A percentile compares a stretch with the other conserved stretches of the same genome.
phyloP scores from a whole-genome alignment of 2,888 invertebrate species.

The Anorthoa munda region DNA sequence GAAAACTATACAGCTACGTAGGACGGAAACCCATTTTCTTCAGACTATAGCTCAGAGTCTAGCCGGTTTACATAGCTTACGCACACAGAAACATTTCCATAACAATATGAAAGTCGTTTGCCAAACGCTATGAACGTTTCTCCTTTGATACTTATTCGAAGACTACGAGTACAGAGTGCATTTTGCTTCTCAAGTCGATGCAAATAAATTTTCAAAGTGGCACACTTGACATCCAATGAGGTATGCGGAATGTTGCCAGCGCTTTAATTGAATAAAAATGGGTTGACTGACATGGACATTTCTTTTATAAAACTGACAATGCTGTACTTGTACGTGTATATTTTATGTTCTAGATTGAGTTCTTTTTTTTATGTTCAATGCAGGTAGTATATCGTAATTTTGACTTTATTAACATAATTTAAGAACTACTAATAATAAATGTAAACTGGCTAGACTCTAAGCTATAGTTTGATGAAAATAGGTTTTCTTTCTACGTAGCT shows the following conservation, averaged over 20 bases:
- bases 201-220: conserved; percentile 65
- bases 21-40: conserved; percentile 2
- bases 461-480: neutral
- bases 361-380: too few relatives aligned
- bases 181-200: conserved; percentile 50
- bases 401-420: too few relatives aligned
- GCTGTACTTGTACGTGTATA: neutral
- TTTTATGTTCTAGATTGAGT: neutral
- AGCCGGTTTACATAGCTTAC: conserved; percentile 9
- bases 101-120: conserved; percentile 59
- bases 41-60: neutral
- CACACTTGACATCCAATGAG: conserved; percentile 52
- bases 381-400: too few relatives aligned
- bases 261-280: conserved; percentile 41
- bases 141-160: conserved; percentile 62
- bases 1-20: neutral
- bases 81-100: conserved; percentile 36
- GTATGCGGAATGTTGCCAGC: conserved; percentile 52
- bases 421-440: neutral
- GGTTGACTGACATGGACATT: neutral
- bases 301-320: neutral
- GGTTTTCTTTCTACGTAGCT: neutral
- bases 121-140: conserved; percentile 67
- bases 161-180: conserved; percentile 49
- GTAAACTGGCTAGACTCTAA: neutral